Base-by-base conservation (phyloP, 2,888 invertebrate genomes). In the Polyploca ridens region DNA sequence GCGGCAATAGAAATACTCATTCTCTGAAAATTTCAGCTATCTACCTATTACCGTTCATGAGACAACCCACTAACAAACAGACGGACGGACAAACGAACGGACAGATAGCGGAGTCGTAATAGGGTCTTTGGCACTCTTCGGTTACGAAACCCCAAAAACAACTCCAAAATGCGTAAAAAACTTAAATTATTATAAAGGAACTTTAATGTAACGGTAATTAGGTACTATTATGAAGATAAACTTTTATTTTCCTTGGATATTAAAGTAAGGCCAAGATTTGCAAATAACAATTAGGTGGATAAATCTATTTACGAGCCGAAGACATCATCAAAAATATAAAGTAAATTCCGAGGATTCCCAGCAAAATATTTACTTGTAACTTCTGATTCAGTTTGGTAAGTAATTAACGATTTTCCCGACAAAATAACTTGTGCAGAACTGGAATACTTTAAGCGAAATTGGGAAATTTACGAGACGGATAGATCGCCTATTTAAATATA, bases 371-470 rank as follows among this genome's bases (percentile, higher is more conserved):
- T 13, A 63, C 38, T 63, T 63, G 41, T n/a, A 38, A 41, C 33
- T 63, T n/a, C 38, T 6, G 27, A 58, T 41, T 33, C 58, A 33
- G 41, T 63, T 61, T 19, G 14, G 27, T 41, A 41, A 61, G 44
- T 41, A 61, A 61, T 61, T 61, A 41, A 41, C 16, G 41, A 61
- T 41, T 41, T 27, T 8, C 13, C 46, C 33, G 16, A 33, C 59
- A 33, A 63, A 59, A 59, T 59, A 66, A 63, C 61, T 61, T 57
- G 19, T 63, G 44, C 49, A 58, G 38, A 66, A 58, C 62, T 16
- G 63, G 58, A 63, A 58, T 38, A 46, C 62, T 64, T 58, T 49
- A 4, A 19, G 44, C 46, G 38, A 65, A 44, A 65, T 64, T 46
- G 58, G 57, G 58, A 63, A 62, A 66, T 62, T 58, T 62, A 27